Base-by-base conservation (phyloP, 1,140 invertebrate genomes). In the Adelges cooleyi region DNA sequence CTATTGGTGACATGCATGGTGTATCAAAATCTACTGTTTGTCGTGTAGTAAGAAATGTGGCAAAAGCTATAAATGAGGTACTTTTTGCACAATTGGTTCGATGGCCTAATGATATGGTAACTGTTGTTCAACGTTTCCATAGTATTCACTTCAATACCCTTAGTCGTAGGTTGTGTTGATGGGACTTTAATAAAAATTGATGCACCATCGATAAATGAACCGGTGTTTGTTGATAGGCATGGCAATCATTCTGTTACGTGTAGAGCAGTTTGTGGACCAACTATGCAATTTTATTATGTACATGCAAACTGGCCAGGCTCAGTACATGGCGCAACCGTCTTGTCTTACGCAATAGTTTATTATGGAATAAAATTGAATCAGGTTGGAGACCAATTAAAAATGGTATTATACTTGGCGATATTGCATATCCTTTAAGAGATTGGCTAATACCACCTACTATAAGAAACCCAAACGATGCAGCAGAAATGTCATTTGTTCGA, bases 161-260 rank as follows among this genome's bases (percentile, higher is more conserved):
- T 29, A 36, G 66, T 68, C 4, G 3, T 27, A 33, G 69, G 67
- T 33, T 56, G 54, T 50, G 53, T 62, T 25, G 70, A 69, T 66
- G 70, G 69, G 9, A 70, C 71, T 6, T 46, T 72, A 18, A 69
- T 73, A 15, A 68, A 70, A 17, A 69, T 72, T 42, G 67, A 68
- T 50, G 66, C 67, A 3, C 71, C 71, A 23, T 20, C 15, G 13
- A 13, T 44, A 13, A 52, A 70, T 53, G 69, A 71, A 65, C 67
- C 67, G 18, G 40, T 27, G 18, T 70, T 67, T 68, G 70, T 71
- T 2, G 68, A 72, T 54, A 66, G 69, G 11, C 67, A 72, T 65
- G 69, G 68, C 1, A 69, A 70, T 40, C 71, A 73, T 66, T 71
- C 70, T 33, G 40, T 73, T 2, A 72, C 70, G 38, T 40, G 18